Base-by-base conservation (phyloP, 2,888 invertebrate genomes). In the Torymus aiolomorphi region DNA sequence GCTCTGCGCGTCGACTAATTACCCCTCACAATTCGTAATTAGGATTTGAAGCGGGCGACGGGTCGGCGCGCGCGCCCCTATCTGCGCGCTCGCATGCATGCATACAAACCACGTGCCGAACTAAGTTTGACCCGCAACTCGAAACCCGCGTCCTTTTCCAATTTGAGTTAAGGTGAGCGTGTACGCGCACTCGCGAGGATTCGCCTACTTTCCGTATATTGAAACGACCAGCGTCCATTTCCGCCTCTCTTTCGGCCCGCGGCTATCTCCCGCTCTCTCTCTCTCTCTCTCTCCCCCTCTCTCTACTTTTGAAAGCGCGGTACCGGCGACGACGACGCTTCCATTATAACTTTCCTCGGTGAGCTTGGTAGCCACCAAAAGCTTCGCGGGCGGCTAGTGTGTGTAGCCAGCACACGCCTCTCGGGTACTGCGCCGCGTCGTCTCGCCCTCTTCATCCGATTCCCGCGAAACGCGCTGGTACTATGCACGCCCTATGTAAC, bases 271-370 rank as follows among this genome's bases (percentile, higher is more conserved):
- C 69, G 20, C 69, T 20, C 54, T 63, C 63, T 14, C 69, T n/a
- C 70, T 70, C 69, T 13, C 57, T 57, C 16, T 11, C 78, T n/a
- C n/a, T n/a, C n/a, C n/a, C n/a, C n/a, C n/a, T n/a, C n/a, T n/a
- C n/a, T 59, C 14, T 42, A 10, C 42, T 42, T 42, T 8, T 8
- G 42, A 42, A 42, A 42, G 20, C 69, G 49, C 14, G 24, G 62
- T 56, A 73, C 72, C 42, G 59, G 72, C 51, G 80, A 42, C 8
- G 42, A 42, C 42, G 42, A 42, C 42, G 42, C 76, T 83, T 83
- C 81, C 82, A 84, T 83, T 84, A 83, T 83, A 84, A 84, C 84
- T 84, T 84, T 82, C 73, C 62, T 70, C 20, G 12, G 51, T 8
- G 49, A 31, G 52, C 57, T 42, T 57, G 56, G 71, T 62, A 16